A percentile compares a stretch with the other conserved stretches of the same genome.
phyloP scores from a whole-genome alignment of 2,113 vertebrate species.

The Cariama cristata region DNA sequence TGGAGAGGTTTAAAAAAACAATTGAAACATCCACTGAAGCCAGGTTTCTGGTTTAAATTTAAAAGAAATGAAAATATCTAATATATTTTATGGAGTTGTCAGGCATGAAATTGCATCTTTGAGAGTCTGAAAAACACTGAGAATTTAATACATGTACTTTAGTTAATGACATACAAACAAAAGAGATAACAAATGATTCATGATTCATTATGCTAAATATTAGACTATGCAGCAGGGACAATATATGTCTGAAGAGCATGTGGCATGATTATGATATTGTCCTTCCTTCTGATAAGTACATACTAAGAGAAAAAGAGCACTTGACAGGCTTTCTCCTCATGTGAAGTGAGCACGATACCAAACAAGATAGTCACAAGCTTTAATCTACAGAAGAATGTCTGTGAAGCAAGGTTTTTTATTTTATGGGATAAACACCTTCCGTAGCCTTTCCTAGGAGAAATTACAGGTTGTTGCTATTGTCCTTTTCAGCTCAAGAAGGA shows the following conservation, averaged over 20 bases:
- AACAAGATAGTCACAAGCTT: background rate
- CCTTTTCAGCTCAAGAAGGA: background rate
- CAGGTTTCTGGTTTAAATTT: constrained; percentile 71
- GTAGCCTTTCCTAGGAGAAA: background rate
- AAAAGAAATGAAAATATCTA: constrained; percentile 57
- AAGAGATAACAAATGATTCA: constrained; percentile 26
- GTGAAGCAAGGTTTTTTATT: background rate
- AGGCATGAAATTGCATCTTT: constrained; percentile 53
- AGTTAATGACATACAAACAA: constrained; percentile 44
- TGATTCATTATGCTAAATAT: background rate
- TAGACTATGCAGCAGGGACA: background rate
- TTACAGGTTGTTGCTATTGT: background rate
- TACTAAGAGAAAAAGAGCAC: background rate
- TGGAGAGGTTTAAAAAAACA: constrained; percentile 42
- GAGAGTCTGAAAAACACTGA: background rate
- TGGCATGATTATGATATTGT: background rate
- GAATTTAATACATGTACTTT: constrained; percentile 14
- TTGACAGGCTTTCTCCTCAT: background rate
- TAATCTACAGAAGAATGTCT: background rate
- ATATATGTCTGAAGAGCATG: background rate
- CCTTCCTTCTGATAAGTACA: background rate
- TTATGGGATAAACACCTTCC: background rate
- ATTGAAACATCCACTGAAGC: constrained; percentile 36
- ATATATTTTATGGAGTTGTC: constrained; percentile 55
- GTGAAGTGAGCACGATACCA: background rate